Evolutionary conservation across 2,113 vertebrate genomes (phyloP).

Genomic region (Bucco capensis): DNA sequence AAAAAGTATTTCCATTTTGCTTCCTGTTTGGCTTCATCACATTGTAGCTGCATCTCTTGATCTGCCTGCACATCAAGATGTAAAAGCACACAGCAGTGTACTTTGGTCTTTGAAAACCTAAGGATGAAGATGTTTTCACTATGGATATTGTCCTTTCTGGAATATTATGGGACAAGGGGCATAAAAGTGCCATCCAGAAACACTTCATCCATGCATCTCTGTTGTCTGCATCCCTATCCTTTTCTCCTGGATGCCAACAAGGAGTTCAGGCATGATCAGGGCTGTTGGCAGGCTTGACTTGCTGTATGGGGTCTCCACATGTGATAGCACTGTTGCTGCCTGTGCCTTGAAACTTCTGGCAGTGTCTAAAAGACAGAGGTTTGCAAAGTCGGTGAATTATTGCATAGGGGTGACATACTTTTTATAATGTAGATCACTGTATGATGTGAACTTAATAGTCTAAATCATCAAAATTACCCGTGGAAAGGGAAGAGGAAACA

Average conservation of each 20-base stretch:
- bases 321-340: neutral
- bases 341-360: neutral
- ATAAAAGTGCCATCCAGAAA: neutral
- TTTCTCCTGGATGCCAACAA: neutral
- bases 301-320: neutral
- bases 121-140: neutral
- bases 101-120: neutral
- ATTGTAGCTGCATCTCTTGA: neutral
- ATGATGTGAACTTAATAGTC: neutral
- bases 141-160: neutral
- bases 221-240: neutral
- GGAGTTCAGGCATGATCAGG: neutral
- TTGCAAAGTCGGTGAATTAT: neutral
- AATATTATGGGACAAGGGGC: neutral
- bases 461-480: neutral
- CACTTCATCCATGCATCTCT: neutral
- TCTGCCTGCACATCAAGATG: neutral
- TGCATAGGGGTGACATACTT: neutral
- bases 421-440: neutral
- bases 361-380: neutral
- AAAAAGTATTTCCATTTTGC: neutral
- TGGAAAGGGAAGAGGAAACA: neutral
- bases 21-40: neutral
- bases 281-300: neutral
- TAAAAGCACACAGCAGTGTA: neutral